Base-by-base conservation (phyloP, 2,888 invertebrate species). In the Dermolepida albohirtum region DNA sequence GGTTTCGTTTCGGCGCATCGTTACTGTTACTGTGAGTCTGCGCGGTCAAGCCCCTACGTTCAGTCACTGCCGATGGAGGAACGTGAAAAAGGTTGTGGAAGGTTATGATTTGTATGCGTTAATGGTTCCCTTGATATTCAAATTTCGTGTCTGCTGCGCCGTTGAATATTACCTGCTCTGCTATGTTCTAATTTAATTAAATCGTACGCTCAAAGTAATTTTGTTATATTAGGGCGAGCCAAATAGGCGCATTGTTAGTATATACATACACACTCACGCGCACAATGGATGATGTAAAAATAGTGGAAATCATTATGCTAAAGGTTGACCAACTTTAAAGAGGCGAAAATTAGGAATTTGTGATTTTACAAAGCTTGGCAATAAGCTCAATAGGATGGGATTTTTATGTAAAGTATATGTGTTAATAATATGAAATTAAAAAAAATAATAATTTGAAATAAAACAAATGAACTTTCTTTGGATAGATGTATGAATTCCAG, bases 61-160 rank as follows among this genome's bases (percentile, higher is more conserved):
- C 10, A 14, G 10, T 11, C 41, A 41, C 55, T 41, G 17, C n/a
- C 55, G 41, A 16, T 17, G 57, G 59, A 59, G 64, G 64, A 68
- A 68, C 68, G 59, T 62, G 62, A 68, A 68, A 68, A 59, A 63
- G 34, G 44, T 68, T 68, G 68, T 51, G 65, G 52, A 68, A 68
- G 68, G 68, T 68, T 68, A 68, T 65, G 68, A 67, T 52, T 54
- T 63, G 67, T 63, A 63, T 67, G 64, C 52, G 64, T 54, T 54
- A 44, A 51, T 44, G 52, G 51, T 64, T 40, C 64, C 43, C 64
- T 44, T 44, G 64, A 59, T 59, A 59, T 59, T 64, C 64, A 64
- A 54, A 64, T 52, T 64, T 64, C 64, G 64, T 39, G 64, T 51
- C 64, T 64, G 64, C 17, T 43, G 52, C 52, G 44, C 64, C 52